A percentile compares a stretch with the other conserved stretches of the same genome.
Conservation (phyloP, 2,797 vertebrate genomes). For the Neosilurus hyrtlii region DNA sequence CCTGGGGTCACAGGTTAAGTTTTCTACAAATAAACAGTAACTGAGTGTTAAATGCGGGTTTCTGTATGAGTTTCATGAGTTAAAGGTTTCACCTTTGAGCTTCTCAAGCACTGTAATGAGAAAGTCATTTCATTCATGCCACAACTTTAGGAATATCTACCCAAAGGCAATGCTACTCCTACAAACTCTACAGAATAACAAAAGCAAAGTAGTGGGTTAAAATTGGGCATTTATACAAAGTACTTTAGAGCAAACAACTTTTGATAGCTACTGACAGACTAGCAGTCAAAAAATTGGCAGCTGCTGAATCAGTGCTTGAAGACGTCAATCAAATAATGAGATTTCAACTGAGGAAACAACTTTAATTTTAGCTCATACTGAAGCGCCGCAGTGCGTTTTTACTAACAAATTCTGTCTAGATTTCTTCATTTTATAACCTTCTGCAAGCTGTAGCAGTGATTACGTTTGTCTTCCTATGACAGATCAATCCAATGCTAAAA, state of each 20-base stretch:
- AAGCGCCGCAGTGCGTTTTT: constrained; percentile 28
- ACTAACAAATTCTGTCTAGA: not conserved
- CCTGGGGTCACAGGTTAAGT: constrained; percentile 2
- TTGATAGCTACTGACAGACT: constrained; percentile 42
- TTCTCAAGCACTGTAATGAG: constrained; percentile 22
- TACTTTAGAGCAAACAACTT: constrained; percentile 42
- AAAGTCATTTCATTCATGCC: constrained; percentile 28
- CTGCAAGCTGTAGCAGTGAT: not conserved
- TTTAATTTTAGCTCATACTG: constrained; percentile 8
- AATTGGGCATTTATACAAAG: constrained; percentile 42
- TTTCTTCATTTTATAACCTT: not conserved
- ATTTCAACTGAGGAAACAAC: constrained; percentile 27
- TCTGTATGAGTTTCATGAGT: constrained; percentile 22
- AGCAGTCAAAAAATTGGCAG: constrained; percentile 43
- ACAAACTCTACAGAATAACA: constrained; percentile 38
- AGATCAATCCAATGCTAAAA: constrained; percentile 19
- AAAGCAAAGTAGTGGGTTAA: constrained; percentile 35
- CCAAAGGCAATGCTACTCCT: constrained; percentile 36
- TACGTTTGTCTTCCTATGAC: not conserved
- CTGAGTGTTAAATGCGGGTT: constrained; percentile 22
- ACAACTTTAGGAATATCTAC: constrained; percentile 14
- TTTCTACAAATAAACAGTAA: constrained; percentile 19
- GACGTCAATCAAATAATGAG: constrained; percentile 37
- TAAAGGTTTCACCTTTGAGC: constrained; percentile 15
- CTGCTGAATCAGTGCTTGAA: constrained; percentile 33